Percentiles rank a stretch among this genome's conserved stretches.
phyloP scores from a whole-genome alignment of 2,888 invertebrate species.

The Tachina lurida region DNA sequence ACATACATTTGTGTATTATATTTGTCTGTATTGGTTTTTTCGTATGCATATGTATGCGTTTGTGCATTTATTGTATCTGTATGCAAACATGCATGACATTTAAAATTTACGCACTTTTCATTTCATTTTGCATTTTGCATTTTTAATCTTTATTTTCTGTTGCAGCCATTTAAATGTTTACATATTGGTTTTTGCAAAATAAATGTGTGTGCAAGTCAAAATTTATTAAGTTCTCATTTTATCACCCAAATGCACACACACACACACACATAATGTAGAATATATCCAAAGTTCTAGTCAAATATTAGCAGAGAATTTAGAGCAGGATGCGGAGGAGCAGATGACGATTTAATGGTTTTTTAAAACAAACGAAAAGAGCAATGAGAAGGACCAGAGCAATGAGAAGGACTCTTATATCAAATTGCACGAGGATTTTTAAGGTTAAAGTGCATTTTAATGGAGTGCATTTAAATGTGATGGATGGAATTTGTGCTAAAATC shows the following conservation, averaged over 20 bases:
- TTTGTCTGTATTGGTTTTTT: not conserved
- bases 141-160: constrained; percentile 18
- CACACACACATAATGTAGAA: not conserved
- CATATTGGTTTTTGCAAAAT: not conserved
- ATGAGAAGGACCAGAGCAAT: not conserved
- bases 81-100: constrained; percentile 26
- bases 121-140: constrained; percentile 56
- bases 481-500: no score
- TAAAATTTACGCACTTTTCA: constrained; percentile 69
- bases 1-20: not conserved
- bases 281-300: constrained; percentile 5
- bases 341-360: not conserved
- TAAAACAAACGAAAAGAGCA: not conserved
- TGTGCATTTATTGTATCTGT: constrained; percentile 20
- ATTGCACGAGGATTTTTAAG: not conserved
- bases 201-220: not conserved
- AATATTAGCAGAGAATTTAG: not conserved
- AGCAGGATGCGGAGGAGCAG: not conserved
- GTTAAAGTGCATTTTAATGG: constrained; percentile 2
- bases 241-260: not conserved
- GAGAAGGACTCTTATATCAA: not conserved
- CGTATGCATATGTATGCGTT: not conserved
- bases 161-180: not conserved
- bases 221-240: constrained; percentile 31
- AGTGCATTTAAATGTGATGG: no score